A percentile compares a stretch with the other conserved stretches of the same genome.
These are phyloP conservation scores for Botia kubotai DNA, from an alignment of 2,797 vertebrate genomes.

Conservation along the genomic window DNA sequence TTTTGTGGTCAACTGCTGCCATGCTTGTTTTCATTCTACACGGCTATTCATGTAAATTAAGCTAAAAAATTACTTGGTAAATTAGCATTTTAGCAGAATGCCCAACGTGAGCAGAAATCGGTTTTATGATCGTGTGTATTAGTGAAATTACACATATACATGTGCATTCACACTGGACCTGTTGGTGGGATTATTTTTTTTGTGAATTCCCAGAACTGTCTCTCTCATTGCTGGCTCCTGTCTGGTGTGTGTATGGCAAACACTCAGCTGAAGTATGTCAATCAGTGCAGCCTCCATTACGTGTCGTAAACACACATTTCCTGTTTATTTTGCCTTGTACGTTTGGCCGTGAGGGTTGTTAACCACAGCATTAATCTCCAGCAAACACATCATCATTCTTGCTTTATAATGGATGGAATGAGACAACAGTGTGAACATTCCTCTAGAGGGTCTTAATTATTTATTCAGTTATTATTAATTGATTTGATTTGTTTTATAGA, in stretches of 20 bases:
- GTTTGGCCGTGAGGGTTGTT: conserved; percentile 57
- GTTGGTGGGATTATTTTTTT: neutral
- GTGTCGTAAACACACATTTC: conserved; percentile 71
- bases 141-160: neutral
- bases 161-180: neutral
- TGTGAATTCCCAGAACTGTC: conserved; percentile 46
- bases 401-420: neutral
- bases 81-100: too few species aligned
- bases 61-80: neutral
- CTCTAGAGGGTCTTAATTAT: neutral
- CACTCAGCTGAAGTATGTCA: conserved; percentile 63
- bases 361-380: conserved; percentile 4
- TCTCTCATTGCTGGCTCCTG: conserved; percentile 63
- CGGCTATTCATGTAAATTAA: neutral
- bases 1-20: too few species aligned
- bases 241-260: conserved; percentile 62
- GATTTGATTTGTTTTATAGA: conserved; percentile 16
- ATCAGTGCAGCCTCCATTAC: conserved; percentile 65
- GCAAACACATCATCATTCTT: conserved; percentile 30
- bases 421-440: neutral
- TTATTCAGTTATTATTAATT: conserved; percentile 13
- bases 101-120: too few species aligned
- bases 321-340: conserved; percentile 73
- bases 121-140: too few species aligned
- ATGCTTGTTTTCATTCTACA: conserved; percentile 25